phyloP scores from a whole-genome alignment of 2,797 vertebrate species.

The Gila robusta region DNA sequence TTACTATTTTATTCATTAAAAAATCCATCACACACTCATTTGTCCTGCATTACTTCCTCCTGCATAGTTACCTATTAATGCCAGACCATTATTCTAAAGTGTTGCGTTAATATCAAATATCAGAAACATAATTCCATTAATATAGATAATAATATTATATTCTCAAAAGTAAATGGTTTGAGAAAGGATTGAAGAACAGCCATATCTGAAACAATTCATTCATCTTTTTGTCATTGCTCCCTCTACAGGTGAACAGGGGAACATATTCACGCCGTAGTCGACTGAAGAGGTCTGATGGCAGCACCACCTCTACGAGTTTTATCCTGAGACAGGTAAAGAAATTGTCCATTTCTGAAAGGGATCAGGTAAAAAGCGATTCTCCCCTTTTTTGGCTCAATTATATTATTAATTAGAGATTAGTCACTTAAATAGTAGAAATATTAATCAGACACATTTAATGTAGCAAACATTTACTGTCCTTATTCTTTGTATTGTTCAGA shows the following conservation, averaged over 20 bases:
- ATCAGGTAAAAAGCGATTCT: background rate
- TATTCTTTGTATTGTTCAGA: background rate
- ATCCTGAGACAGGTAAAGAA: slow-evolving; percentile 92
- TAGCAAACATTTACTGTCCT: background rate
- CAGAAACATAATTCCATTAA: background rate
- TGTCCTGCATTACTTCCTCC: background rate
- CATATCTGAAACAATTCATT: slow-evolving; percentile 2
- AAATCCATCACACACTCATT: background rate
- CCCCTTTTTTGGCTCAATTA: background rate
- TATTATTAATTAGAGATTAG: background rate
- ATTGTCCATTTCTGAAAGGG: background rate
- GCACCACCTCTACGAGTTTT: slow-evolving; percentile 97
- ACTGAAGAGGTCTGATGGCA: slow-evolving; percentile 94
- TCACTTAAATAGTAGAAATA: background rate
- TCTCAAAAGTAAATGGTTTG: background rate
- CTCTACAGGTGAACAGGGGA: slow-evolving; percentile 86
- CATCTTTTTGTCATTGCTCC: slow-evolving; percentile 42
- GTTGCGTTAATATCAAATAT: background rate
- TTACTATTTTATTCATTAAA: too few relatives aligned
- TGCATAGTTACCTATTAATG: background rate
- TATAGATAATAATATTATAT: background rate
- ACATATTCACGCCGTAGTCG: slow-evolving; percentile 93
- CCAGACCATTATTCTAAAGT: background rate
- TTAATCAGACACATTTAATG: background rate
- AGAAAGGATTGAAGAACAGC: background rate